Conservation (phyloP, 1,140 invertebrate species). For the Rhagoletis pomonella region DNA sequence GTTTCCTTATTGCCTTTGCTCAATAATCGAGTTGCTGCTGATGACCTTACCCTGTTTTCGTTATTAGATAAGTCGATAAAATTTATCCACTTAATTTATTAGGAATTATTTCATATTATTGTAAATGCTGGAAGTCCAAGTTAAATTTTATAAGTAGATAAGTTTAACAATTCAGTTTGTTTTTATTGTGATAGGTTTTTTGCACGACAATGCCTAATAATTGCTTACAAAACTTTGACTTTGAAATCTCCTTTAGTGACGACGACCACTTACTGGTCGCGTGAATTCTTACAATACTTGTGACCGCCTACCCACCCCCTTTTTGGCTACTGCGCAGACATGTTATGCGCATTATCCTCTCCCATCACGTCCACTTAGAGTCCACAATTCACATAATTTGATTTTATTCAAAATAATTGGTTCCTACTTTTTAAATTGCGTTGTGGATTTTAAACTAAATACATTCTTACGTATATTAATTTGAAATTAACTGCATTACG, state of each 20-base stretch:
- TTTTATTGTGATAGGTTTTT: neutral
- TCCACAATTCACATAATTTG: neutral
- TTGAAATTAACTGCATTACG: too few species aligned
- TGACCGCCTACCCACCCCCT: conserved; percentile 6
- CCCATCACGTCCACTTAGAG: neutral
- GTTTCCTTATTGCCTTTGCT: neutral
- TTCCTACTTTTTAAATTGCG: too few species aligned
- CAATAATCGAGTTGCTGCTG: conserved; percentile 1
- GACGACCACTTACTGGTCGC: conserved; percentile 25
- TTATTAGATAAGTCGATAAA: neutral
- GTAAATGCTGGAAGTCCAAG: conserved; percentile 29
- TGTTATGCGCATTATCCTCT: conserved; percentile 31
- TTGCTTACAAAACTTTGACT: conserved; percentile 54
- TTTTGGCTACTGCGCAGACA: conserved; percentile 9
- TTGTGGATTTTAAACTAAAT: too few species aligned
- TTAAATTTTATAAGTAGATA: neutral
- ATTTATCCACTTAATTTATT: conserved; percentile 16
- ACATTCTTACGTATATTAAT: too few species aligned
- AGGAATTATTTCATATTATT: conserved; percentile 24
- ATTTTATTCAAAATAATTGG: too few species aligned
- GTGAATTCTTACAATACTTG: neutral
- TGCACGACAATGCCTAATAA: neutral
- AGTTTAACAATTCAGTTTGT: neutral
- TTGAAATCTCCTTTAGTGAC: conserved; percentile 56
- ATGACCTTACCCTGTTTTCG: neutral